Percentiles rank a stretch among this genome's conserved stretches.
phyloP scores from a whole-genome alignment of 2,888 invertebrate species.

The Eupithecia centaureata region DNA sequence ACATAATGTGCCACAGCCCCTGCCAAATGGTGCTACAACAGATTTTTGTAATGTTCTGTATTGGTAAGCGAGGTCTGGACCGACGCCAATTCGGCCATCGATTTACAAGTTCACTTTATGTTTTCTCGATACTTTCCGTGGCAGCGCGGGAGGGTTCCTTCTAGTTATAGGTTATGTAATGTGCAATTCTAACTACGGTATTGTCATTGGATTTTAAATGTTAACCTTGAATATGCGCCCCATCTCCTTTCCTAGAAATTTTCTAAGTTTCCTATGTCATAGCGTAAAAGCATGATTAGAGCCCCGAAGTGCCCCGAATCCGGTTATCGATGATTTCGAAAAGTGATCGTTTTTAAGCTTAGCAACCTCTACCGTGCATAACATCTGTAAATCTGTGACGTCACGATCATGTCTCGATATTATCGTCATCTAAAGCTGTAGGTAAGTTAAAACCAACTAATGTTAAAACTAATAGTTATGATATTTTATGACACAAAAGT shows the following conservation, averaged over 20 bases:
- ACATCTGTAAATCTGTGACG: too few relatives aligned
- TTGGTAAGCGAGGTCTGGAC: conserved; percentile 79
- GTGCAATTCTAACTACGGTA: conserved; percentile 22
- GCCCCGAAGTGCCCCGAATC: too few relatives aligned
- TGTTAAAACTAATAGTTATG: too few relatives aligned
- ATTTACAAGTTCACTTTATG: conserved; percentile 79
- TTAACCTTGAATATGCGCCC: conserved; percentile 21
- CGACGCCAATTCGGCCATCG: conserved; percentile 78
- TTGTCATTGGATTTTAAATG: conserved; percentile 21
- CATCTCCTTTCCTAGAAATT: conserved; percentile 2
- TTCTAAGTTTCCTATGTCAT: neutral
- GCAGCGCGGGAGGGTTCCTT: conserved; percentile 58
- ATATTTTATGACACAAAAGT: too few relatives aligned
- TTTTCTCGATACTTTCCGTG: conserved; percentile 69
- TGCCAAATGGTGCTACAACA: conserved; percentile 81
- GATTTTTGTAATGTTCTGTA: conserved; percentile 81
- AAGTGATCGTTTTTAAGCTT: too few relatives aligned
- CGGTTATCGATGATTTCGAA: too few relatives aligned
- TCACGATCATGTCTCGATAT: too few relatives aligned
- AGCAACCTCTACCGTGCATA: too few relatives aligned
- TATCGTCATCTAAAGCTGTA: neutral
- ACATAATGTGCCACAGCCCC: conserved; percentile 41
- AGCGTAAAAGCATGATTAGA: too few relatives aligned
- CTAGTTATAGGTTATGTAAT: conserved; percentile 48
- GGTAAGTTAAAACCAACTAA: neutral